A percentile compares a stretch with the other conserved stretches of the same genome.
Conservation (phyloP, 1,140 invertebrate genomes). For the Brachionus calyciflorus region DNA sequence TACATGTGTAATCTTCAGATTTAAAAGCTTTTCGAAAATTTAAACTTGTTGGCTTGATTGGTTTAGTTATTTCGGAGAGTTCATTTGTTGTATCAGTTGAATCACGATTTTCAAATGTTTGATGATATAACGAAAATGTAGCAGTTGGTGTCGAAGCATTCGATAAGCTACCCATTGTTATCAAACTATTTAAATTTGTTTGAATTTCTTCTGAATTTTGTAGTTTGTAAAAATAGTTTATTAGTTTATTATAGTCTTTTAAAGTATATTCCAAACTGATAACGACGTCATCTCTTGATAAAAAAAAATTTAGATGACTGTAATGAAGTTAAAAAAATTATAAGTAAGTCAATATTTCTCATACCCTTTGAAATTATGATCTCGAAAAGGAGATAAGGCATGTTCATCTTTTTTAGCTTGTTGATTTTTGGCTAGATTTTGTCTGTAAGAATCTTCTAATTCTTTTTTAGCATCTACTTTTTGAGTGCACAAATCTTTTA, state of each 20-base stretch:
- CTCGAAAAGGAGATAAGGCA: background rate
- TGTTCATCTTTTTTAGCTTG: background rate
- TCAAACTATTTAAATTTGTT: background rate
- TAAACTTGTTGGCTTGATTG: background rate
- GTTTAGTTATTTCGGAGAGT: background rate
- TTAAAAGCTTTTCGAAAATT: background rate
- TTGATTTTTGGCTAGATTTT: background rate
- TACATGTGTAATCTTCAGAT: conserved; percentile 1
- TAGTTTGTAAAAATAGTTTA: conserved; percentile 13
- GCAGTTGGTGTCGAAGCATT: too few species aligned
- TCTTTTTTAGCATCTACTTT: conserved; percentile 28
- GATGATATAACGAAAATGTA: background rate
- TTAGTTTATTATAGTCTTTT: background rate
- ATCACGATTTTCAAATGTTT: too few species aligned
- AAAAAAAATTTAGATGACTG: background rate
- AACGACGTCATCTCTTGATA: background rate
- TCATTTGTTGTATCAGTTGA: background rate
- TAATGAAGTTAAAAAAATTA: background rate
- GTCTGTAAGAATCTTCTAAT: background rate
- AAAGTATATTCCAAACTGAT: background rate
- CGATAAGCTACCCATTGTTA: background rate
- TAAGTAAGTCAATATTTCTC: background rate
- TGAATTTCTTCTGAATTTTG: background rate
- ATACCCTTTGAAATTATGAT: background rate
- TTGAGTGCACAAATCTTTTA: background rate